phyloP scores from a whole-genome alignment of 53 echinoderm and acorn worm genomes.

The Mesocentrotus franciscanus region DNA sequence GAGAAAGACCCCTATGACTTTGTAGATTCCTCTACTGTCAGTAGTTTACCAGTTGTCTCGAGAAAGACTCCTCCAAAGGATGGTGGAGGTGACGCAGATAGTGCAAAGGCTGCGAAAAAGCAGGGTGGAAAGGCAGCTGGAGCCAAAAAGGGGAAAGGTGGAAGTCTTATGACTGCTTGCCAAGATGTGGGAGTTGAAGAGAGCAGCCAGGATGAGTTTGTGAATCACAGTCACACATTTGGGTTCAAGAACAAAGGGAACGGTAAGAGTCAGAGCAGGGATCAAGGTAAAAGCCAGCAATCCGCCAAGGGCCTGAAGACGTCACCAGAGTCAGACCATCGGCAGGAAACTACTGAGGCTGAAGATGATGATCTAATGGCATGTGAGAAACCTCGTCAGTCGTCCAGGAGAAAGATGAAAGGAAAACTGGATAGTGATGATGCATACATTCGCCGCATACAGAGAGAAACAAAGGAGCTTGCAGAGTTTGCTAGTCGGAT shows the following conservation, averaged over 20 bases:
- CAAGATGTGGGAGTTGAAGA: not conserved
- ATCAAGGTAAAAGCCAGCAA: not conserved
- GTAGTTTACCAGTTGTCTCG: not conserved
- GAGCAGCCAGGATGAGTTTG: conserved; percentile 54
- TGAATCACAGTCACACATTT: not conserved
- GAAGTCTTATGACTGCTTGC: not conserved
- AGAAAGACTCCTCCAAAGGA: not conserved
- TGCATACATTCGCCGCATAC: conserved; percentile 15
- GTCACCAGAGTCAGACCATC: not conserved
- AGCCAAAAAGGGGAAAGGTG: not conserved
- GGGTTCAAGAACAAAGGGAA: not conserved
- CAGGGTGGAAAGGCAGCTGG: not conserved
- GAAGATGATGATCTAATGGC: conserved; percentile 8
- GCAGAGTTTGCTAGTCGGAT: not conserved
- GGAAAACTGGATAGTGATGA: conserved; percentile 57
- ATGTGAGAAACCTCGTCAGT: not conserved
- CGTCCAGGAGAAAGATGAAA: conserved; percentile 52
- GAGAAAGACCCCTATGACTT: conserved; percentile 64
- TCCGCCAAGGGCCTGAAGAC: not conserved
- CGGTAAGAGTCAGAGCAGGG: not conserved
- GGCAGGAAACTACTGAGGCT: not conserved
- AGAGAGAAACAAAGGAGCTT: conserved; percentile 18
- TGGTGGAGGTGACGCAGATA: conserved; percentile 3
- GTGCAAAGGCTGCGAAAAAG: not conserved
- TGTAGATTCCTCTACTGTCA: conserved; percentile 52